Evolutionary conservation across 1,140 invertebrate genomes (phyloP), one percentile per base, ranked within the genome.

Genomic region (Archegozetes longisetosus): DNA sequence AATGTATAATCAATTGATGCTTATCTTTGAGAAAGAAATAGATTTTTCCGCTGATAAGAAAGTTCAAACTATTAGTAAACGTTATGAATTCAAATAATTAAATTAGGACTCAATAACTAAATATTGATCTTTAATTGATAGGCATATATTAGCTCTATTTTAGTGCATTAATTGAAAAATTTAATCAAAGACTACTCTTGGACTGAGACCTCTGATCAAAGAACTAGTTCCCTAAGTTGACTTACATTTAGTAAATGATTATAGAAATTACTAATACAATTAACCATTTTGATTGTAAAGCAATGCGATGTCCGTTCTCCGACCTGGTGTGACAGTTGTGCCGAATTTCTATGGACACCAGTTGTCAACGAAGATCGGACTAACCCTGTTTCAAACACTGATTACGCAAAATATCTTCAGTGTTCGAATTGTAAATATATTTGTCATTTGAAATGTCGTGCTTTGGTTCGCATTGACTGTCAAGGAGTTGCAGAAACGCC

Each of bases 321-420:
- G 2, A 76, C 75, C 1, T 77, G 74, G 74, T 77, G 76, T 67
- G 76, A 77, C 62, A 70, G 73, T 53, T 77, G 76, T 65, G 74
- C 73, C 1, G 75, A 76, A 65, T 76, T 77, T 55, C 76, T 77
- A 49, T 77, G 74, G 74, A 73, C 70, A 67, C 66, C 73, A 71
- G 61, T 62, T 52, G 28, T 64, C 4, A 49, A 58, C 24, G 48
- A 58, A n/a, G 29, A 27, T 24, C 6, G 20, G 4, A 49, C 17
- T 28, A 32, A 40, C 25, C 12, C 14, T 52, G n/a, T n/a, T 4
- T 17, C 9, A 9, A 28, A 26, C 12, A 12, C 57, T 52, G 22
- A 48, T 46, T 49, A 22, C 27, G 20, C 58, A 68, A 58, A 46
- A 20, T 58, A 58, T 53, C 32, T 63, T 22, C 62, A 56, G 26